Evolutionary conservation across 2,888 invertebrate species (phyloP).

Genomic region (Galerucella calmariensis): DNA sequence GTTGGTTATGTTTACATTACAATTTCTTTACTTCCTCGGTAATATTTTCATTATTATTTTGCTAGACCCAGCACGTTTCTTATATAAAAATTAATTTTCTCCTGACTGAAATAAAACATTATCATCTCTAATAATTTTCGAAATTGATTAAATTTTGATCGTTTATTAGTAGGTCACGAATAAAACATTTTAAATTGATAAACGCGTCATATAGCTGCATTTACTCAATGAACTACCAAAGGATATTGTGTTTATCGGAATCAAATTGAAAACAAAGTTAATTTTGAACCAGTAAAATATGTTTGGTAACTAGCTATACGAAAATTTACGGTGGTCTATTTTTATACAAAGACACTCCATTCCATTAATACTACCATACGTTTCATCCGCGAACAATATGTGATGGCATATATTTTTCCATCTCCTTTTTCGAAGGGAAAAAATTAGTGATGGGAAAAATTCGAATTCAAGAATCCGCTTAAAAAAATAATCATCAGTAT

Average conservation of each 20-base stretch:
- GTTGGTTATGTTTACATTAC: too few species aligned
- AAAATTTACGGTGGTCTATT: constrained; percentile 49
- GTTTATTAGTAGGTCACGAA: background rate
- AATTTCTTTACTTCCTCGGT: too few species aligned
- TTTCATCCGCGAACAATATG: constrained; percentile 4
- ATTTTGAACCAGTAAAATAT: constrained; percentile 29
- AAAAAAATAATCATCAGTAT: too few species aligned
- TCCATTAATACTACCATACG: constrained; percentile 31
- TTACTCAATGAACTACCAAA: constrained; percentile 35
- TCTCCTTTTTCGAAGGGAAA: too few species aligned
- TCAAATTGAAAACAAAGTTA: constrained; percentile 38
- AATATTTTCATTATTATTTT: too few species aligned
- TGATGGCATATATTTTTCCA: background rate
- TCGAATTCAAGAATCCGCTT: too few species aligned
- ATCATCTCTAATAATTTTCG: background rate
- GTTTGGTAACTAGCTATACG: constrained; percentile 46
- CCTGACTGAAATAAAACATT: too few species aligned
- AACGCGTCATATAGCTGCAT: constrained; percentile 13
- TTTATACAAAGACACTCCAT: constrained; percentile 46
- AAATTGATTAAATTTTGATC: background rate
- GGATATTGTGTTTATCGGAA: constrained; percentile 38
- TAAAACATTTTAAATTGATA: background rate
- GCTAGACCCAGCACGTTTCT: too few species aligned
- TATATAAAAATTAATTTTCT: too few species aligned
- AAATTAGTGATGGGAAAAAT: too few species aligned